Base-by-base conservation (phyloP, 1,140 invertebrate species). In the Drosophila virilis region DNA sequence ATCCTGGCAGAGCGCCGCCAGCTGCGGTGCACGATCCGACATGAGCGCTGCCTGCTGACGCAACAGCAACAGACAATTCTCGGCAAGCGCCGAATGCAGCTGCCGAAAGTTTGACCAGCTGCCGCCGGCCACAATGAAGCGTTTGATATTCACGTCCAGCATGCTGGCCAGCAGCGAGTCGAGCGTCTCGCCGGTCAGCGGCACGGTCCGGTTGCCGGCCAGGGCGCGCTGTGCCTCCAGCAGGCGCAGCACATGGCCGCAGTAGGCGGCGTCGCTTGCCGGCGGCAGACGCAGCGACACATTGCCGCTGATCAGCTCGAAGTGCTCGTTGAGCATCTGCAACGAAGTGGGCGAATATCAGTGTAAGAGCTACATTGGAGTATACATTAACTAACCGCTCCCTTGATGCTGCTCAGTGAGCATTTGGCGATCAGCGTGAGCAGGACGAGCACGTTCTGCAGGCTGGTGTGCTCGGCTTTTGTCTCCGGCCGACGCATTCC, bases 281-380 rank as follows among this genome's bases (percentile, higher is more conserved):
- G 60, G 67, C 4, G 58, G 77, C 50, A 90, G 79, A 17, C 84
- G 84, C 28, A 80, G 13, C 1, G 62, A 50, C 0, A 66, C 70
- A 22, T 64, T 79, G 40, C 64, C 74, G 38, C 54, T 91, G 33
- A 92, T 77, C 10, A 84, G 33, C 60, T 90, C 80, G 37, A 92
- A 92, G 38, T 91, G 69, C 17, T 91, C 91, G 42, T 91, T 92
- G 17, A 92, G 86, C 77, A 92, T 92, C 91, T 92, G 32, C 8
- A n/a, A 8, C 2, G 57, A 10, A 6, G 10, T 4, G 9, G 9
- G 2, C 3, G 9, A 12, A 12, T 10, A 37, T 37, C 1, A 22
- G 8, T 1, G 1, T 17, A 17, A 17, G 17, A 17, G 1, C 17
- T 17, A 1, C 0, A 17, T 17, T 17, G 17, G 17, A 17, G 17